A percentile compares a stretch with the other conserved stretches of the same genome.
Evolutionary conservation across 1,140 invertebrate genomes (phyloP).

Genomic region (Drosophila nigrodunni): DNA sequence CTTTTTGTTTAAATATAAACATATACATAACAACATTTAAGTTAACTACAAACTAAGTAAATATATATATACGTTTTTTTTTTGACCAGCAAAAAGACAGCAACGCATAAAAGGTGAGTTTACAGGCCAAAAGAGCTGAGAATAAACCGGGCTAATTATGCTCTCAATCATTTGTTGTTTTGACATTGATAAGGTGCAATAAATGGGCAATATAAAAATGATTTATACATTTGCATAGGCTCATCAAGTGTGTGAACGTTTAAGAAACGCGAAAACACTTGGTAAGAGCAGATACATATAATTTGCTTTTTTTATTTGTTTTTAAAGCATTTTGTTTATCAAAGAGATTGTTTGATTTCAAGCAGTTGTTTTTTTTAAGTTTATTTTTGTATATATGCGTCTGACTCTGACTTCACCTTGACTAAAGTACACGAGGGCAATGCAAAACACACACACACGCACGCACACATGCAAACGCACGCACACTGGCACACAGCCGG

Average conservation of each 20-base stretch:
- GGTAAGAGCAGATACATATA: too few relatives aligned
- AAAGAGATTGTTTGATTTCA: slow-evolving; percentile 5
- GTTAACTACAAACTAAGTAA: slow-evolving; percentile 15
- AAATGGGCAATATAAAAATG: neutral
- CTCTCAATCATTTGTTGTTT: slow-evolving; percentile 30
- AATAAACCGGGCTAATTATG: slow-evolving; percentile 1
- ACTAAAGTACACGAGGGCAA: slow-evolving; percentile 72
- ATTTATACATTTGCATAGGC: slow-evolving; percentile 4
- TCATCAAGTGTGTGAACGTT: neutral
- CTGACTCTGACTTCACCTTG: slow-evolving; percentile 81
- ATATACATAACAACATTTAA: slow-evolving; percentile 56
- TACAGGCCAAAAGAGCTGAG: neutral
- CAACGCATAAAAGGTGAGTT: slow-evolving; percentile 50
- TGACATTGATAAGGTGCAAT: slow-evolving; percentile 12
- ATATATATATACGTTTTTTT: slow-evolving; percentile 11
- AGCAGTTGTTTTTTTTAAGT: too few relatives aligned
- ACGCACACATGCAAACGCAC: neutral
- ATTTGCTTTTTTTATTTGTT: too few relatives aligned
- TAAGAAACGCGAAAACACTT: neutral
- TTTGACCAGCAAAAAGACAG: slow-evolving; percentile 21
- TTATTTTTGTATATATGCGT: neutral
- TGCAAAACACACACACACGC: slow-evolving; percentile 34
- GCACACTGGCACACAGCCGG: slow-evolving; percentile 8
- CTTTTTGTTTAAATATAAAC: slow-evolving; percentile 54
- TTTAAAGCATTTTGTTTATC: too few relatives aligned